Conservation (phyloP, 1,140 invertebrate genomes). For the Lepidostoma basale region DNA sequence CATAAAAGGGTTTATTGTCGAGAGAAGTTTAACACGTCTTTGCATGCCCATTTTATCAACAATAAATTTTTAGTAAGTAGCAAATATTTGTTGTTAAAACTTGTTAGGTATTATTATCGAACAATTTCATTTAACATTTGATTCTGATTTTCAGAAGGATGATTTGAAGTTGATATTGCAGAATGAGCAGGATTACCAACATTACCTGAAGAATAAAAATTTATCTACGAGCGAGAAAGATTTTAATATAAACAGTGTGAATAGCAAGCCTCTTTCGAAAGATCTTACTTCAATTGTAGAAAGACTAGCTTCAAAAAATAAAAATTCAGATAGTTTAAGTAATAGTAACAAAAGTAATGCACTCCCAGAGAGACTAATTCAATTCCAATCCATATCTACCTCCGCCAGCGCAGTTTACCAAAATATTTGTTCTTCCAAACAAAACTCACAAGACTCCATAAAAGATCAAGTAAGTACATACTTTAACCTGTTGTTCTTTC, state of each 20-base stretch:
- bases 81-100: background rate
- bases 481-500: no score
- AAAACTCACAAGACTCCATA: slow-evolving; percentile 53
- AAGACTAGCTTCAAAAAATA: slow-evolving; percentile 51
- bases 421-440: slow-evolving; percentile 49
- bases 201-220: slow-evolving; percentile 50
- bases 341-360: slow-evolving; percentile 34
- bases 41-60: slow-evolving; percentile 55
- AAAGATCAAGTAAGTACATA: slow-evolving; percentile 53
- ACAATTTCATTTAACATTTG: background rate
- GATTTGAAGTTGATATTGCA: slow-evolving; percentile 55
- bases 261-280: slow-evolving; percentile 60
- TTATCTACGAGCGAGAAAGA: slow-evolving; percentile 27
- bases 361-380: slow-evolving; percentile 45
- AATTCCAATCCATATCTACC: slow-evolving; percentile 60
- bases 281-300: slow-evolving; percentile 64
- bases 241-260: background rate
- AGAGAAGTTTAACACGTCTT: slow-evolving; percentile 58
- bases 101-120: background rate
- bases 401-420: slow-evolving; percentile 61
- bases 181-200: slow-evolving; percentile 54
- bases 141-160: slow-evolving; percentile 49
- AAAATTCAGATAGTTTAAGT: slow-evolving; percentile 11
- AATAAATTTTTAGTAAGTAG: slow-evolving; percentile 61
- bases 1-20: slow-evolving; percentile 83